Evolutionary conservation across 2,113 vertebrate genomes (phyloP).

Genomic region (Tragelaphus strepsiceros): DNA sequence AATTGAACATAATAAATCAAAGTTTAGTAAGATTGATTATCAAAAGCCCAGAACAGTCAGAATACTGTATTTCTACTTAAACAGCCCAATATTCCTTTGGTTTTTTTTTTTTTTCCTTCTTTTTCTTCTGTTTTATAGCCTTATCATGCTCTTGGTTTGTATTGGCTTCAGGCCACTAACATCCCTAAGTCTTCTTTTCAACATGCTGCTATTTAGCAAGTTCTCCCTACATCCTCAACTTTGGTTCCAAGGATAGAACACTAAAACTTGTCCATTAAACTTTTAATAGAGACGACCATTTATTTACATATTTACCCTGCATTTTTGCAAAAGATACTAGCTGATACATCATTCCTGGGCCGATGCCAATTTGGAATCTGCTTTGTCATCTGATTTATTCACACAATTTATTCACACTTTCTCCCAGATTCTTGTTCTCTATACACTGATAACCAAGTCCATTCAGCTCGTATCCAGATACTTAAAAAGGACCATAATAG

Average conservation of each 20-base stretch:
- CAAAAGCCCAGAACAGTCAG: conserved; percentile 38
- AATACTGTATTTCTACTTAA: conserved; percentile 55
- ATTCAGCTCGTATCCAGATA: background rate
- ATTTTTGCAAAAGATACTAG: conserved; percentile 36
- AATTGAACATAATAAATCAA: conserved; percentile 66
- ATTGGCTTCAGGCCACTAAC: conserved; percentile 34
- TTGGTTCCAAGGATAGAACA: conserved; percentile 20
- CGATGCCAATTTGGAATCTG: background rate
- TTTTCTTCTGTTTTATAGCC: conserved; percentile 1
- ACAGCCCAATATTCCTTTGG: background rate
- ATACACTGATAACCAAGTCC: background rate
- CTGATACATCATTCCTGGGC: background rate
- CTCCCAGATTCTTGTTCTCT: background rate
- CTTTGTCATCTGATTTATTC: conserved; percentile 30
- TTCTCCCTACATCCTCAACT: background rate
- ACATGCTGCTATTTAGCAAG: conserved; percentile 23
- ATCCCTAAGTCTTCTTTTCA: background rate
- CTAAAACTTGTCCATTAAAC: conserved; percentile 5
- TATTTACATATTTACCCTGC: conserved; percentile 5
- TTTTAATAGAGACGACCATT: background rate
- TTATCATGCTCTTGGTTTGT: background rate
- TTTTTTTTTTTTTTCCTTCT: background rate
- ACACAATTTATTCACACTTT: background rate
- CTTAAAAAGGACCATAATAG: conserved; percentile 12
- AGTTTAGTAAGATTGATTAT: conserved; percentile 45